A percentile compares a stretch with the other conserved stretches of the same genome.
These are phyloP conservation scores for Pseudolaguvia tuberculata DNA, from an alignment of 2,113 vertebrate species.

Conservation along the genomic window DNA sequence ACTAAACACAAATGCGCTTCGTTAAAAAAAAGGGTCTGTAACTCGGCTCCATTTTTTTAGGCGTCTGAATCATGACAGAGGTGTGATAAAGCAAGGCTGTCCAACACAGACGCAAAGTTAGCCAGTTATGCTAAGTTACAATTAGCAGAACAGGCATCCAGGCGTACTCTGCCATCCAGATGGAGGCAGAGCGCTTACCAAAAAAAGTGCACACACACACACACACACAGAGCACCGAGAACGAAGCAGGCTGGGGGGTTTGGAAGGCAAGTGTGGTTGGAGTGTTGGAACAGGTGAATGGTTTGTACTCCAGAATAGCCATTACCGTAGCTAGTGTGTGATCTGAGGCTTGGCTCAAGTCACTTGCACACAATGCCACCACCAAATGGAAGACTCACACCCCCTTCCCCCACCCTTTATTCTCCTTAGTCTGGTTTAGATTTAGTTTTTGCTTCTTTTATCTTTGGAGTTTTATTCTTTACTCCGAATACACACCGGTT, in stretches of 20 bases:
- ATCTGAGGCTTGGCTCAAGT: constrained; percentile 73
- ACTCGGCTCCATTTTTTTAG: constrained; percentile 1
- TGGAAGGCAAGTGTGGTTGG: constrained; percentile 70
- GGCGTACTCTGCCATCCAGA: constrained; percentile 73
- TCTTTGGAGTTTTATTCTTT: background rate
- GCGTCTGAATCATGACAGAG: constrained; percentile 51
- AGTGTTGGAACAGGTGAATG: constrained; percentile 81
- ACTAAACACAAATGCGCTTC: too few relatives aligned
- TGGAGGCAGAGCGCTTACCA: constrained; percentile 66
- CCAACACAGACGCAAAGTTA: constrained; percentile 65
- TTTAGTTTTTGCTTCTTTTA: constrained; percentile 58
- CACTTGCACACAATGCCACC: constrained; percentile 65
- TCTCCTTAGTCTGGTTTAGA: constrained; percentile 56
- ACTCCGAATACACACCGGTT: background rate
- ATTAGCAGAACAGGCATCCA: constrained; percentile 65
- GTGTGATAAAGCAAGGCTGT: constrained; percentile 57
- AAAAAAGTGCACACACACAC: constrained; percentile 37
- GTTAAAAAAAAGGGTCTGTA: too few relatives aligned
- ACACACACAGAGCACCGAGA: constrained; percentile 42
- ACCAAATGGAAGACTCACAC: constrained; percentile 72
- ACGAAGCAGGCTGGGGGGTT: constrained; percentile 61
- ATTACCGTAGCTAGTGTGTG: constrained; percentile 77
- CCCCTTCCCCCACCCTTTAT: background rate
- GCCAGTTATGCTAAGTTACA: constrained; percentile 73
- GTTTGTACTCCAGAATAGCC: constrained; percentile 80